Evolutionary conservation across 2,797 vertebrate species (phyloP).

Genomic region (Xiphophorus birchmanni): DNA sequence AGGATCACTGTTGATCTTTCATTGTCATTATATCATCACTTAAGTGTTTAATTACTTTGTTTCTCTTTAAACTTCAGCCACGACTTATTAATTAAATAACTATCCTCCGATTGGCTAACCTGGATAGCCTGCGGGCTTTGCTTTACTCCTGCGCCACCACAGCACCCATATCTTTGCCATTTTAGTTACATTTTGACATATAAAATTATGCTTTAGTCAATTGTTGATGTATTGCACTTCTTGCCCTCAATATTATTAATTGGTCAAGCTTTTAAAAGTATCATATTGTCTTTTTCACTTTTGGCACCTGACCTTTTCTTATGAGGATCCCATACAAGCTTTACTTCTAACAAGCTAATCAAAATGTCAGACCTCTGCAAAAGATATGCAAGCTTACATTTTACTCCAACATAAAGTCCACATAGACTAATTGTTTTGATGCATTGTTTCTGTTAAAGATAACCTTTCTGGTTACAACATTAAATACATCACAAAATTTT

Average conservation of each 20-base stretch:
- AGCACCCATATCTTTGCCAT: too few species aligned
- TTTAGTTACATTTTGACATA: neutral
- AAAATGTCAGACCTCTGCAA: neutral
- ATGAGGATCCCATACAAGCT: neutral
- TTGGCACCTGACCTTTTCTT: conserved; percentile 1
- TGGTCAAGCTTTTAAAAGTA: conserved; percentile 2
- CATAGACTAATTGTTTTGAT: neutral
- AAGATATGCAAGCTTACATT: neutral
- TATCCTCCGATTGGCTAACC: neutral
- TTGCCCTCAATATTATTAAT: neutral
- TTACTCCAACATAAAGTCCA: neutral
- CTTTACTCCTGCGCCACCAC: too few species aligned
- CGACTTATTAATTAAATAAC: neutral
- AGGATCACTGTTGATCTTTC: neutral
- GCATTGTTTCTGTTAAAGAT: neutral
- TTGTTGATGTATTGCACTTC: neutral
- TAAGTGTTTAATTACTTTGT: neutral
- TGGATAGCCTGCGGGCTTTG: too few species aligned
- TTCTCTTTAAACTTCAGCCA: neutral
- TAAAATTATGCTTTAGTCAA: neutral
- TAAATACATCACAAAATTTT: neutral
- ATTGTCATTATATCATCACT: neutral
- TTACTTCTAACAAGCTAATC: neutral
- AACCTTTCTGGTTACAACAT: neutral
- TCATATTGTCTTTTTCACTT: neutral